phyloP scores from a whole-genome alignment of 2,888 invertebrate genomes.

The Adelognathus sp. region DNA sequence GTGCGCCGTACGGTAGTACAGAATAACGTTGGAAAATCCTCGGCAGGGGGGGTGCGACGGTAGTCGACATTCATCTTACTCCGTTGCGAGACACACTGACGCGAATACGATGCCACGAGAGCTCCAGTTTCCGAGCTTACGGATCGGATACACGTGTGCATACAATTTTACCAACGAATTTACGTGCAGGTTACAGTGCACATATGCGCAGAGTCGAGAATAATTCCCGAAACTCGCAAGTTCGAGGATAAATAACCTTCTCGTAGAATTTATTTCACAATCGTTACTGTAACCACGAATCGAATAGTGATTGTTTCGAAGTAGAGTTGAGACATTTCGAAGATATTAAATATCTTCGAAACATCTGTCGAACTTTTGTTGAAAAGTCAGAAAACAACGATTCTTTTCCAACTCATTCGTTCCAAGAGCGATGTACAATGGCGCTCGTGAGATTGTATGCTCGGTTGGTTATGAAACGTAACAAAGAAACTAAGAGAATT shows the following conservation, averaged over 20 bases:
- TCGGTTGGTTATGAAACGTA: neutral
- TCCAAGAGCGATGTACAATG: constrained; percentile 10
- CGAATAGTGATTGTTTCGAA: neutral
- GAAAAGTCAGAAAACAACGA: neutral
- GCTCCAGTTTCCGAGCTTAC: constrained; percentile 2
- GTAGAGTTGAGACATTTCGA: neutral
- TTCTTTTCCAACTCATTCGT: constrained; percentile 10
- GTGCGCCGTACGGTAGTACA: neutral
- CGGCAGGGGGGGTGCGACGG: constrained; percentile 7
- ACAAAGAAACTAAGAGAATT: neutral
- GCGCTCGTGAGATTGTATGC: constrained; percentile 1
- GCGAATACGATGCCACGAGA: constrained; percentile 20
- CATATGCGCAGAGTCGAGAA: neutral
- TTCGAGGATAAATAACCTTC: neutral
- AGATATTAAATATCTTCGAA: neutral
- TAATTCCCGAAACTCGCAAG: too few relatives aligned
- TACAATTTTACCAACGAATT: neutral
- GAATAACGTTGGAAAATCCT: constrained; percentile 12
- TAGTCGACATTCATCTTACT: constrained; percentile 41
- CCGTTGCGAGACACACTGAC: constrained; percentile 42
- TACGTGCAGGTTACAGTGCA: neutral
- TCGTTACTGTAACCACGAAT: neutral
- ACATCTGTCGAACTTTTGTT: neutral
- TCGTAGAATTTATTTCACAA: neutral
- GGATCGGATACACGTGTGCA: neutral